A percentile compares a stretch with the other conserved stretches of the same genome.
Evolutionary conservation across 35 echinoderm and acorn worm genomes (phyloP).

Genomic region (Patiria miniata): DNA sequence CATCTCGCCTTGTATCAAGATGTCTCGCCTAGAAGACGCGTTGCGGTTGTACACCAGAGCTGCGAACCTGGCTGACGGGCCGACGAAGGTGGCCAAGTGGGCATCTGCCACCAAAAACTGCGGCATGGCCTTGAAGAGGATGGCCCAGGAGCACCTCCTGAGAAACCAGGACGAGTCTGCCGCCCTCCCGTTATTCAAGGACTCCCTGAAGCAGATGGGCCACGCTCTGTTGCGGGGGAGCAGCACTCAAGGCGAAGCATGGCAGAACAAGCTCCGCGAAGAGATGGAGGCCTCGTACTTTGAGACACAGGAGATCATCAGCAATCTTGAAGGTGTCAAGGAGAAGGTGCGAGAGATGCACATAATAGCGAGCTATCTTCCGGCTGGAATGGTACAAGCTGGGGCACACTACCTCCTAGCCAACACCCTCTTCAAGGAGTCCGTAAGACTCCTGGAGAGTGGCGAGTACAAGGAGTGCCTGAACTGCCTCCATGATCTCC

Average conservation of each 20-base stretch:
- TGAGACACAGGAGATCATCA: neutral
- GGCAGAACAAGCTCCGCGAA: neutral
- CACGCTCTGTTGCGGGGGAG: conserved; percentile 1
- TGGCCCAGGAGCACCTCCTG: neutral
- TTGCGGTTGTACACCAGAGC: neutral
- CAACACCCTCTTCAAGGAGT: conserved; percentile 12
- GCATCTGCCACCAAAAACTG: conserved; percentile 8
- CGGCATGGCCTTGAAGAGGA: neutral
- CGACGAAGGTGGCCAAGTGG: neutral
- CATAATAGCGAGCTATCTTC: neutral
- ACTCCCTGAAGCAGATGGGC: neutral
- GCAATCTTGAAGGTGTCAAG: neutral
- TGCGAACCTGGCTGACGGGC: neutral
- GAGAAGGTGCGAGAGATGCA: neutral
- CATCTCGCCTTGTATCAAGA: neutral
- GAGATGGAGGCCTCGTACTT: neutral
- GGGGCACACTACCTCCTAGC: neutral
- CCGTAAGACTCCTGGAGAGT: neutral
- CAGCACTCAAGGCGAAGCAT: neutral
- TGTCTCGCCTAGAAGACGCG: neutral
- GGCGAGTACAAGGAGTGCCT: conserved; percentile 25
- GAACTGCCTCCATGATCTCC: neutral
- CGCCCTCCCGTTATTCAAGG: neutral
- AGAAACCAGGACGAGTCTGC: neutral
- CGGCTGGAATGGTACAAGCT: neutral